Evolutionary conservation across 2,797 vertebrate species (phyloP), one percentile per base, ranked within the genome.

Genomic region (Diplodus puntazzo): DNA sequence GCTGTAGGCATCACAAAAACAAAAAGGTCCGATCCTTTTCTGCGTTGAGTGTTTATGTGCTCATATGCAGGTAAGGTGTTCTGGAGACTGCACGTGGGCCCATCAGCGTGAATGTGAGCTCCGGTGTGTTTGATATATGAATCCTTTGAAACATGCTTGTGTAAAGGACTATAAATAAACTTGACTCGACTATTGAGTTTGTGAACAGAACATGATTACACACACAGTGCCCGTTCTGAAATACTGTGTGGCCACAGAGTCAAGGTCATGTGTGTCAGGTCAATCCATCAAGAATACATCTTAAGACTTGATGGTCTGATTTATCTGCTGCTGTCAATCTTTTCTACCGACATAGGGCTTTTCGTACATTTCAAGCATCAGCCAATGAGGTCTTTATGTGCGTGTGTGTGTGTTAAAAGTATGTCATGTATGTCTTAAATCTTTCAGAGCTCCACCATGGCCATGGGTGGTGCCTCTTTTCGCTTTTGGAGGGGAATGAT

Each of bases 141-240:
- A 82, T 80, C 80, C 65, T 64, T 74, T 79, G 66, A 88, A 89
- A 86, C 73, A 64, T 53, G 63, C 57, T 27, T 45, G 69, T 80
- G 67, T 75, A 49, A 69, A 70, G 66, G 58, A 39, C 77, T 86
- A 85, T 88, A 89, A 88, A 91, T 91, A 88, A 84, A 80, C 62
- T 55, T 57, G 54, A 77, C 68, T 79, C 57, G 54, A 71, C 72
- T 50, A 64, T 83, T 82, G 63, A 57, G 73, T 68, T 43, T 75
- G 63, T 27, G 34, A 80, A 85, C 74, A 80, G 68, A 73, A 49
- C 46, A 52, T 27, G 52, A 81, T 78, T 66, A 43, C 62, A 58
- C 55, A 77, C 73, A 83, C 48, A 60, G 48, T 60, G 39, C 23
- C 63, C 23, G 18, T 53, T 49, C 58, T 86, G 74, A 83, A 79